phyloP scores from a whole-genome alignment of 35 echinoderm and acorn worm genomes.

The Stichopus chloronotus region DNA sequence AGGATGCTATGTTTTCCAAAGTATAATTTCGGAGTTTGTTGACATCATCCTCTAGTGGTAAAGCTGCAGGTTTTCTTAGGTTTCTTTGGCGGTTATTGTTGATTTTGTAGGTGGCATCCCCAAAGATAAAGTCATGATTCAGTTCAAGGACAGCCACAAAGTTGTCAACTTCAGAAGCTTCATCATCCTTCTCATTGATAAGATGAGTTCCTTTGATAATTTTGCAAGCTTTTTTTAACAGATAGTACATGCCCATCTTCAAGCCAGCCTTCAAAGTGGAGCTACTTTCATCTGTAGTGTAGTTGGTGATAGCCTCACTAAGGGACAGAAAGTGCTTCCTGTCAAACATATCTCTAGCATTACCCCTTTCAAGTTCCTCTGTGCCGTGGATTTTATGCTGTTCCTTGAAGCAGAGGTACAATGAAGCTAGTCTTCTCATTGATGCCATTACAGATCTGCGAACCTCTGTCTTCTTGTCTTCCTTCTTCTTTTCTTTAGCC shows the following conservation, averaged over 20 bases:
- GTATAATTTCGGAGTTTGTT: slow-evolving; percentile 51
- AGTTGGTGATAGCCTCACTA: slow-evolving; percentile 15
- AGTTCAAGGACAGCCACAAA: slow-evolving; percentile 53
- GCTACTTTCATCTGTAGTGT: slow-evolving; percentile 48
- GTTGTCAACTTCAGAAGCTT: slow-evolving; percentile 54
- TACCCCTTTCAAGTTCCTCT: not conserved
- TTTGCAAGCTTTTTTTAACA: slow-evolving; percentile 28
- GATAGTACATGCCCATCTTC: slow-evolving; percentile 55
- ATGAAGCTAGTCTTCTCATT: slow-evolving; percentile 16
- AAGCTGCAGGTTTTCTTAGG: slow-evolving; percentile 43
- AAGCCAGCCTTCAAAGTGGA: slow-evolving; percentile 45
- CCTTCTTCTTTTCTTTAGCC: slow-evolving; percentile 44
- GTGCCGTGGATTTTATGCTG: not conserved
- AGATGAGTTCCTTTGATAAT: not conserved
- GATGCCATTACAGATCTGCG: not conserved
- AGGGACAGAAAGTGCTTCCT: not conserved
- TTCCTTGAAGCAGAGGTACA: slow-evolving; percentile 7
- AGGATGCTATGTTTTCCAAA: not conserved
- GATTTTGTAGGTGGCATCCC: slow-evolving; percentile 48
- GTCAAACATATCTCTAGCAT: not conserved
- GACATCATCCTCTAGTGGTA: slow-evolving; percentile 49
- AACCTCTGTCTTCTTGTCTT: slow-evolving; percentile 43
- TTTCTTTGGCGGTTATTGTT: slow-evolving; percentile 52
- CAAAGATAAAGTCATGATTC: slow-evolving; percentile 50
- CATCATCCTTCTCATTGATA: slow-evolving; percentile 5